Conservation (phyloP, 1,140 invertebrate species). For the Cephus cinctus region DNA sequence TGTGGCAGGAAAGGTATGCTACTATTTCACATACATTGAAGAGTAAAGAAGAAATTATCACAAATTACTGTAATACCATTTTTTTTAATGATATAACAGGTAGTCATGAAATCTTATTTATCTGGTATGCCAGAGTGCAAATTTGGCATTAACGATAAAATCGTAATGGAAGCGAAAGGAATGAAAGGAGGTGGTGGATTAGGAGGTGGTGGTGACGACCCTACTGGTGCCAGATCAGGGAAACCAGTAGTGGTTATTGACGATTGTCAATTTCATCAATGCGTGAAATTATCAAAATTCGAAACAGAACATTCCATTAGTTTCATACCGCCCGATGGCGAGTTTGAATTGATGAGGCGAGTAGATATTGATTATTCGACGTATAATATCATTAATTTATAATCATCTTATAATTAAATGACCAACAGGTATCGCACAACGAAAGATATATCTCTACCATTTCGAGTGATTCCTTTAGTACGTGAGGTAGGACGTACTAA, state of each 20-base stretch:
- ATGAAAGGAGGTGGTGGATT: constrained; percentile 67
- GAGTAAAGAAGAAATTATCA: not conserved
- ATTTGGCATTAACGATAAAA: constrained; percentile 99
- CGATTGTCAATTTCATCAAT: constrained; percentile 99
- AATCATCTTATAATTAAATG: constrained; percentile 20
- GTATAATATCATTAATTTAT: constrained; percentile 6
- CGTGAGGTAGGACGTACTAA: constrained; percentile 97
- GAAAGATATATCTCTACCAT: constrained; percentile 99
- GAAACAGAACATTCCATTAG: constrained; percentile 99
- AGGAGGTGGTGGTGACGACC: constrained; percentile 70
- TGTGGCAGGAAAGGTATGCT: constrained; percentile 85
- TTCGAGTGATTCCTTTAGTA: constrained; percentile 98
- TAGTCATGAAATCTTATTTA: constrained; percentile 99
- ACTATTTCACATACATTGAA: not conserved
- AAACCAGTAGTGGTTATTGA: constrained; percentile 98
- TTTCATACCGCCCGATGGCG: constrained; percentile 99
- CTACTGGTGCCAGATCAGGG: constrained; percentile 81
- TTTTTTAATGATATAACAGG: constrained; percentile 45
- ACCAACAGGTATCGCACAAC: constrained; percentile 94
- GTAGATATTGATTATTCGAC: constrained; percentile 15
- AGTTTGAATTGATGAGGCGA: constrained; percentile 99
- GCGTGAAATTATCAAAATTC: constrained; percentile 99
- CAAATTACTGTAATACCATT: constrained; percentile 5
- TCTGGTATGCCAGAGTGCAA: constrained; percentile 99
- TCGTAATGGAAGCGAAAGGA: constrained; percentile 98